Conservation (phyloP, 2,888 invertebrate species). For the Drosophila dives region DNA sequence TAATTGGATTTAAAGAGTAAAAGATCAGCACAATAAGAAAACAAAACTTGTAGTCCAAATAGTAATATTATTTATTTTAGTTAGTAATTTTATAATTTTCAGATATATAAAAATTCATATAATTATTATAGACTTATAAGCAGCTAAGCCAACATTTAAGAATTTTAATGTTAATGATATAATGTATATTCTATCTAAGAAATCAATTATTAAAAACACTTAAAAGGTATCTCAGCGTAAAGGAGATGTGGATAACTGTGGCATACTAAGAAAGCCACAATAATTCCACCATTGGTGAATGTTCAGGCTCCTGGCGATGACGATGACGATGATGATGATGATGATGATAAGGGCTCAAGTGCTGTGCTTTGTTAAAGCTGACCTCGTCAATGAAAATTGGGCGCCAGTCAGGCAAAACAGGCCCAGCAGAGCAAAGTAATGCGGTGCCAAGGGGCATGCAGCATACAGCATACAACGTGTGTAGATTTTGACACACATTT, state of each 20-base stretch:
- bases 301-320: background rate
- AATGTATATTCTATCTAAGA: background rate
- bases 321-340: slow-evolving; percentile 11
- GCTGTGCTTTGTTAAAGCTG: slow-evolving; percentile 66
- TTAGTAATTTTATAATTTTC: background rate
- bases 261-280: slow-evolving; percentile 18
- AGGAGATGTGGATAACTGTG: slow-evolving; percentile 16
- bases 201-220: slow-evolving; percentile 44
- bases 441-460: slow-evolving; percentile 5
- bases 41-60: background rate
- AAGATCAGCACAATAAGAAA: background rate
- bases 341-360: slow-evolving; percentile 48
- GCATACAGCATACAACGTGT: slow-evolving; percentile 44
- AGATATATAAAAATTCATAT: background rate
- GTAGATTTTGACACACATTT: slow-evolving; percentile 75
- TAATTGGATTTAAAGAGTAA: background rate
- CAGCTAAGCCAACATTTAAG: background rate
- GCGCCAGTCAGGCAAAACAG: slow-evolving; percentile 38
- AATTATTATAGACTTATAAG: background rate
- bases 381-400: slow-evolving; percentile 72
- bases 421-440: slow-evolving; percentile 21
- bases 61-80: background rate
- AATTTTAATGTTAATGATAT: background rate
- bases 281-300: slow-evolving; percentile 29
- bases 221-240: slow-evolving; percentile 26